Percentiles rank a stretch among this genome's conserved stretches.
These are phyloP conservation scores for Trichoplusia ni DNA, from an alignment of 1,140 invertebrate genomes.

Conservation along the genomic window DNA sequence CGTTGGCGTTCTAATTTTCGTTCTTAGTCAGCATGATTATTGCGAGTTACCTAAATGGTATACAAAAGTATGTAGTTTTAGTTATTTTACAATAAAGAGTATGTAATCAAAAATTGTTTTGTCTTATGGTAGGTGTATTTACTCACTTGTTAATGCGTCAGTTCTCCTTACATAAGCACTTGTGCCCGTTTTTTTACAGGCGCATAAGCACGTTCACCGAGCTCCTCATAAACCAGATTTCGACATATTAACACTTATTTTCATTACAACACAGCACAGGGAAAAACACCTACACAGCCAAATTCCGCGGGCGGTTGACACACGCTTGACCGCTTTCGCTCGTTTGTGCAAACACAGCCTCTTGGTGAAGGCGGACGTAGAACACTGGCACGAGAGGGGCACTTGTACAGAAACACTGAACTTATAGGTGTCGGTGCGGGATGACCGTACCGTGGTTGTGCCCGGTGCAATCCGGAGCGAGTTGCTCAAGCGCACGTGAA, in stretches of 20 bases:
- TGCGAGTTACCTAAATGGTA: no score
- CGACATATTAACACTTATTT: slow-evolving; percentile 74
- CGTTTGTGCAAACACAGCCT: slow-evolving; percentile 60
- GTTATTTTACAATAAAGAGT: no score
- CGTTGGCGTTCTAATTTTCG: no score
- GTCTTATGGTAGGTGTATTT: slow-evolving; percentile 25
- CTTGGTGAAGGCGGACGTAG: slow-evolving; percentile 26
- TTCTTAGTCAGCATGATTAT: no score
- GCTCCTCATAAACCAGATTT: slow-evolving; percentile 72
- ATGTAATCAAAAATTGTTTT: slow-evolving; percentile 9
- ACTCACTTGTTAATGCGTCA: slow-evolving; percentile 64
- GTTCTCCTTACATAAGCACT: slow-evolving; percentile 73
- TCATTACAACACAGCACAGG: slow-evolving; percentile 68
- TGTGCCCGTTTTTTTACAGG: slow-evolving; percentile 64
- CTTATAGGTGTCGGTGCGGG: background rate
- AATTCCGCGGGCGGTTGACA: slow-evolving; percentile 52
- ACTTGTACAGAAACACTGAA: background rate
- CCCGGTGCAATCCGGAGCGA: background rate
- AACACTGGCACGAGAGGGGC: slow-evolving; percentile 12
- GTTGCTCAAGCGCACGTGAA: slow-evolving; percentile 41
- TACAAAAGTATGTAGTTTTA: no score
- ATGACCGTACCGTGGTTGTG: background rate
- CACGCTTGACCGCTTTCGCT: slow-evolving; percentile 72
- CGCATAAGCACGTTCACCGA: slow-evolving; percentile 57
- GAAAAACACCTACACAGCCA: slow-evolving; percentile 67